Percentiles rank a stretch among this genome's conserved stretches.
Conservation (phyloP, 2,113 vertebrate genomes). For the Pseudois nayaur region DNA sequence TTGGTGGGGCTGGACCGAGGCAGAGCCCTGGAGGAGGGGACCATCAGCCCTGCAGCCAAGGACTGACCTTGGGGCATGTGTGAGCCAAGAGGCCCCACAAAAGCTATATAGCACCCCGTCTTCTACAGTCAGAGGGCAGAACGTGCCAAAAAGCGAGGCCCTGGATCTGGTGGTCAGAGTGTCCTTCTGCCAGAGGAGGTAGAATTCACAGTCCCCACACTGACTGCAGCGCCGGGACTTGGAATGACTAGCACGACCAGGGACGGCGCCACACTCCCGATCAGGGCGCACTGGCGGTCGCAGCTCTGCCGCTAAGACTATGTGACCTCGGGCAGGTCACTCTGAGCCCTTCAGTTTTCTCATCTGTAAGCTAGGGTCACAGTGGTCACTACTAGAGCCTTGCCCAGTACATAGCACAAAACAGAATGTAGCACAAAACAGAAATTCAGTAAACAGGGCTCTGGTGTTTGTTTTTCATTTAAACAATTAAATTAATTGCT, state of each 20-base stretch:
- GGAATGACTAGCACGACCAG: neutral
- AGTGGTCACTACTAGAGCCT: neutral
- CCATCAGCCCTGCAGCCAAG: neutral
- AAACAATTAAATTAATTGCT: neutral
- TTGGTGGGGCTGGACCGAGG: neutral
- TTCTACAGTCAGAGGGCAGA: neutral
- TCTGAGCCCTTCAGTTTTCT: neutral
- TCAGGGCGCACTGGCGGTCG: fast-evolving
- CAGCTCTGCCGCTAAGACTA: neutral
- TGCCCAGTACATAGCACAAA: neutral
- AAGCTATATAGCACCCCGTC: neutral
- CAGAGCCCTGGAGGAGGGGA: neutral
- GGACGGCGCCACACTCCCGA: fast-evolving
- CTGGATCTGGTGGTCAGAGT: neutral
- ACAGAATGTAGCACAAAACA: neutral
- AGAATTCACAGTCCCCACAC: neutral
- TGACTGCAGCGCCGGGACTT: fast-evolving
- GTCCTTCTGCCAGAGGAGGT: neutral
- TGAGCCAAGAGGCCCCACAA: neutral
- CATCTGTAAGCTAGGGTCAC: neutral
- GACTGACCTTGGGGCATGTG: fast-evolving
- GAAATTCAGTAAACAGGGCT: neutral
- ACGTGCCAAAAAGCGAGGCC: neutral
- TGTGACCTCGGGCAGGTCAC: neutral
- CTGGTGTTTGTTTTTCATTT: neutral